Conservation (phyloP, 2,113 vertebrate species). For the Dicentrarchus labrax region DNA sequence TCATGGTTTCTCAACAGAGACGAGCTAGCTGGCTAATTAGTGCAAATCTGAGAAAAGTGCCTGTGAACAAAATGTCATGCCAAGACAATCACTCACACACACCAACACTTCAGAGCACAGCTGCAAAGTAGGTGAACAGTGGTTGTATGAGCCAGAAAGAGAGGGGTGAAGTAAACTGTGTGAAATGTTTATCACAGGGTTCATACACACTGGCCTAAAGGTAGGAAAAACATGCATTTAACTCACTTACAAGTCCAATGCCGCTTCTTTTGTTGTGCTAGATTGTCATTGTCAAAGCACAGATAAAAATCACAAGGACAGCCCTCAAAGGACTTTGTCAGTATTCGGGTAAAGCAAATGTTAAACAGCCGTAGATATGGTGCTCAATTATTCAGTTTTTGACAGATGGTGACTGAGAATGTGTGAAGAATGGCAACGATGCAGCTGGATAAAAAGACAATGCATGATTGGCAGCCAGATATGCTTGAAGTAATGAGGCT, state of each 20-base stretch:
- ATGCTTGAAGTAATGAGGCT: slow-evolving; percentile 41
- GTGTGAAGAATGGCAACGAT: slow-evolving; percentile 56
- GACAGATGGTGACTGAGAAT: slow-evolving; percentile 69
- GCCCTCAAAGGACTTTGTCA: slow-evolving; percentile 28
- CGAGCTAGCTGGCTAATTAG: not conserved
- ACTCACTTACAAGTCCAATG: not conserved
- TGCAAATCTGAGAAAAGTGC: not conserved
- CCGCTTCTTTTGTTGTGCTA: not conserved
- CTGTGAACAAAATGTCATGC: not conserved
- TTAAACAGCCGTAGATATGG: slow-evolving; percentile 43
- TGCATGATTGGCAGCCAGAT: slow-evolving; percentile 60
- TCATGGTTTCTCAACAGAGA: not conserved
- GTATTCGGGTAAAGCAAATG: slow-evolving; percentile 46
- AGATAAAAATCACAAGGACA: slow-evolving; percentile 18
- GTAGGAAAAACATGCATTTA: not conserved
- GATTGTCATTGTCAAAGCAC: slow-evolving; percentile 21
- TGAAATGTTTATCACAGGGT: not conserved
- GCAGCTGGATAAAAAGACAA: slow-evolving; percentile 36
- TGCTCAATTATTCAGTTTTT: slow-evolving; percentile 62
- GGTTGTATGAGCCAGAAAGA: not conserved
- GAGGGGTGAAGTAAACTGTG: not conserved
- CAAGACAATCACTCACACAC: not conserved
- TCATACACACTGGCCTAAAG: not conserved
- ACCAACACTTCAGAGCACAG: not conserved
- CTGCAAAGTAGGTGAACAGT: not conserved